phyloP scores from a whole-genome alignment of 2,113 vertebrate genomes.

The Heliornis fulica region DNA sequence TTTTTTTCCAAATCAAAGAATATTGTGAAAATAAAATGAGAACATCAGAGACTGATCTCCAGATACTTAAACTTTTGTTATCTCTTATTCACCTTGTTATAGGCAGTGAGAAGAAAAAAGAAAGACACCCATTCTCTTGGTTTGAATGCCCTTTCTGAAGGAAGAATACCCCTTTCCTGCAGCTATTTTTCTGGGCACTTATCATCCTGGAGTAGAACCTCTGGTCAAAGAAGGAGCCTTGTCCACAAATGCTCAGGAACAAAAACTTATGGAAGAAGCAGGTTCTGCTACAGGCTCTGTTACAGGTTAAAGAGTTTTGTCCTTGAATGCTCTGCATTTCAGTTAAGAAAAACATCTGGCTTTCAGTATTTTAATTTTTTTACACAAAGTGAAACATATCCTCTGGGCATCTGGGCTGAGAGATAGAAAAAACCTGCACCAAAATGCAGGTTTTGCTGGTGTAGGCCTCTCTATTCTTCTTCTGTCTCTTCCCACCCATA shows the following conservation, averaged over 20 bases:
- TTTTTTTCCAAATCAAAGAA: background rate
- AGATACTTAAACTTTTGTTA: conserved; percentile 5
- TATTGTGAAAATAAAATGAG: conserved; percentile 31
- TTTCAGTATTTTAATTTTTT: background rate
- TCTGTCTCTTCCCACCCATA: accelerated
- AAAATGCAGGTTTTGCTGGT: background rate
- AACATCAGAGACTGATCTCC: conserved; percentile 4
- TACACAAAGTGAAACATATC: background rate
- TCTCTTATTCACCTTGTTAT: background rate
- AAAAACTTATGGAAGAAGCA: background rate
- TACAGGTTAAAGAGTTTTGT: background rate
- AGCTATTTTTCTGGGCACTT: background rate
- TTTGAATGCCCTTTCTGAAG: background rate
- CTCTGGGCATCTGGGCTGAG: background rate
- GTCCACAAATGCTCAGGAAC: background rate
- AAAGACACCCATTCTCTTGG: background rate
- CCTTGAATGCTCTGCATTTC: background rate
- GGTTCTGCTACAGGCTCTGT: background rate
- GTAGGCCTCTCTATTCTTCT: background rate
- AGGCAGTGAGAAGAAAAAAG: background rate
- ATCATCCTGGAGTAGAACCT: background rate
- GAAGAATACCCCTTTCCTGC: background rate
- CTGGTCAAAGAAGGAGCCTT: background rate
- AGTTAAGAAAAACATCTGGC: background rate
- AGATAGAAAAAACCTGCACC: accelerated